phyloP scores from a whole-genome alignment of 2,888 invertebrate species.

The Macrostomum cliftonense region DNA sequence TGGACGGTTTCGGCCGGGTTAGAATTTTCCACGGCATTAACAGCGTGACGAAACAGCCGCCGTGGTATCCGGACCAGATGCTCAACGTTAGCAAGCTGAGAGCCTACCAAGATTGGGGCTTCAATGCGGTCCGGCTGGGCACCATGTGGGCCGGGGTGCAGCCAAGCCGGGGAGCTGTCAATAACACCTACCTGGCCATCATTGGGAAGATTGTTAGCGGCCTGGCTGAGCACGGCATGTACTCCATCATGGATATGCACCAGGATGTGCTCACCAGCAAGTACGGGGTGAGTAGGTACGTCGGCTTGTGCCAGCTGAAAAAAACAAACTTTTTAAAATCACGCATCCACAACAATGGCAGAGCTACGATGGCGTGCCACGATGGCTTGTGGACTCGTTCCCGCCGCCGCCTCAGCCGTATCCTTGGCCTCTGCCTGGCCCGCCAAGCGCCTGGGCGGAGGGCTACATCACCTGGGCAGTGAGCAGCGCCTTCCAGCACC shows the following conservation, averaged over 20 bases:
- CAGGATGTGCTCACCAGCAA: slow-evolving; percentile 18
- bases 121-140: slow-evolving; percentile 22
- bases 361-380: slow-evolving; percentile 20
- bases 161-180: slow-evolving; percentile 13
- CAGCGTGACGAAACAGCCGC: slow-evolving; percentile 17
- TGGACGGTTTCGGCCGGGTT: slow-evolving; percentile 16
- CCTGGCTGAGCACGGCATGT: slow-evolving; percentile 16
- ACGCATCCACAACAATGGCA: no score
- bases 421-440: slow-evolving; percentile 19
- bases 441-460: slow-evolving; percentile 13
- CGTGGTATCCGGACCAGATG: slow-evolving; percentile 17
- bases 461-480: slow-evolving; percentile 20
- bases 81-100: slow-evolving; percentile 17
- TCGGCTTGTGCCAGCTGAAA: neutral
- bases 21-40: slow-evolving; percentile 22
- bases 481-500: slow-evolving; percentile 18
- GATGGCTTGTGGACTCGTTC: slow-evolving; percentile 18
- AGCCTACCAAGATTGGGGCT: slow-evolving; percentile 18
- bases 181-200: slow-evolving; percentile 18
- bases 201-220: slow-evolving; percentile 14
- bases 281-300: neutral
- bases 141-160: slow-evolving; percentile 21
- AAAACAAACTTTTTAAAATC: neutral
- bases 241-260: slow-evolving; percentile 21
- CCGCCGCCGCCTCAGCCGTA: slow-evolving; percentile 15